Conservation (phyloP, 2,113 vertebrate species). For the Struthio camelus region DNA sequence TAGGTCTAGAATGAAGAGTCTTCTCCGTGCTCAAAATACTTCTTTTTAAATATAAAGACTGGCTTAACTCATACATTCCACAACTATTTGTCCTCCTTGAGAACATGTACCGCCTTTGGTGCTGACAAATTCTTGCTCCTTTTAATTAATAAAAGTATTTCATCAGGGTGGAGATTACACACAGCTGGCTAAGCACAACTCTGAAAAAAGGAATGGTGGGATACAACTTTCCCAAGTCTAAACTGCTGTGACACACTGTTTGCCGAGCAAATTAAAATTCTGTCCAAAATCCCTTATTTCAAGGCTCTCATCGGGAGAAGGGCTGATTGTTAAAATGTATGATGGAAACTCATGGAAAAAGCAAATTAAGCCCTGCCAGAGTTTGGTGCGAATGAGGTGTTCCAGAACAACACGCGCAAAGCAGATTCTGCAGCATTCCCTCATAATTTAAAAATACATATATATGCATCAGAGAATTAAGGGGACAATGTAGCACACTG, state of each 20-base stretch:
- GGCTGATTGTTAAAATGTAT: too few relatives aligned
- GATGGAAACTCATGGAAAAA: neutral
- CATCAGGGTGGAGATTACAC: neutral
- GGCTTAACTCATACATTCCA: neutral
- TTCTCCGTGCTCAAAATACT: too few relatives aligned
- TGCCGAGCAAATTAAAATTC: accelerated
- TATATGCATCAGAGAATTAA: too few relatives aligned
- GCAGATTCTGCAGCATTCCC: neutral
- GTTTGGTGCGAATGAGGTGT: neutral
- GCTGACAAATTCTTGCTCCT: neutral
- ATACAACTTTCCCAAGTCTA: neutral
- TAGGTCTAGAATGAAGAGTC: too few relatives aligned
- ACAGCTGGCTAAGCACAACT: neutral
- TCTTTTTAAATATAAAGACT: too few relatives aligned
- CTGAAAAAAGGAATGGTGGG: neutral
- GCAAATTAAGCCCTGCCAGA: neutral
- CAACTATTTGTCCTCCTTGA: neutral
- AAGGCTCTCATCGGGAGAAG: neutral
- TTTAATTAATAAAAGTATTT: neutral
- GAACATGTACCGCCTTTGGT: neutral
- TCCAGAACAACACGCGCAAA: too few relatives aligned
- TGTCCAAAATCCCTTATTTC: neutral
- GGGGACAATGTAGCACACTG: neutral
- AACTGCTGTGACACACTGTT: neutral
- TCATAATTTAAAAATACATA: neutral